A percentile compares a stretch with the other conserved stretches of the same genome.
These are phyloP conservation scores for Aleiodes alternator DNA, from an alignment of 2,888 invertebrate genomes.

Conservation along the genomic window DNA sequence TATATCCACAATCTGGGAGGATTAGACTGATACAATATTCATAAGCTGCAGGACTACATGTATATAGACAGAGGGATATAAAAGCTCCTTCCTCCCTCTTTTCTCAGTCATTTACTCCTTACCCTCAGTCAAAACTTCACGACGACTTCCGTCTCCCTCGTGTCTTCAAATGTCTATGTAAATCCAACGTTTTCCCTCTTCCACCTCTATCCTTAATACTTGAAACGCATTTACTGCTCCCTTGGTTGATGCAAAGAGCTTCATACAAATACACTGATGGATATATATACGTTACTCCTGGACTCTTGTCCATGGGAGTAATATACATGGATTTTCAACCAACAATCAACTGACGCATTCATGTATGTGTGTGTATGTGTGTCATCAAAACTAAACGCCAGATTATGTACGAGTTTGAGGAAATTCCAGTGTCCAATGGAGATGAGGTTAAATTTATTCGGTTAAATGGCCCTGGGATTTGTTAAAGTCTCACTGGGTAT, in stretches of 20 bases:
- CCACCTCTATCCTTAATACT: constrained; percentile 36
- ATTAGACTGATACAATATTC: constrained; percentile 73
- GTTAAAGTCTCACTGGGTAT: constrained; percentile 26
- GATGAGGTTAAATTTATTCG: constrained; percentile 32
- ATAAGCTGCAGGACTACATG: constrained; percentile 61
- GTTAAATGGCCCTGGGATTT: constrained; percentile 28
- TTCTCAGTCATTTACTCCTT: constrained; percentile 47
- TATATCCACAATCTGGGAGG: constrained; percentile 71
- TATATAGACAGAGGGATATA: constrained; percentile 48
- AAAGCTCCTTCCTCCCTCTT: constrained; percentile 51
- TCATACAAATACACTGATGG: constrained; percentile 50
- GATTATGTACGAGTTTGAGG: constrained; percentile 31
- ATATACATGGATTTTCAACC: constrained; percentile 27
- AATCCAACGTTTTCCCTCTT: constrained; percentile 57
- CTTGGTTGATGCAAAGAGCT: constrained; percentile 53
- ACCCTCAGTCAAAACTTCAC: constrained; percentile 49
- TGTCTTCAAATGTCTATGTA: constrained; percentile 61
- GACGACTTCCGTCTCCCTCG: constrained; percentile 48
- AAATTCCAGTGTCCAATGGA: constrained; percentile 37
- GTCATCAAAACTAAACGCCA: constrained; percentile 33
- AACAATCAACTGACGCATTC: background rate
- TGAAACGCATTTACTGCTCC: constrained; percentile 54
- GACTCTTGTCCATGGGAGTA: background rate
- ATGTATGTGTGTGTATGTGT: background rate
- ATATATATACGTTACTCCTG: constrained; percentile 35